Evolutionary conservation across 2,888 invertebrate species (phyloP), one percentile per base, ranked within the genome.

Genomic region (Lycia hirtaria): DNA sequence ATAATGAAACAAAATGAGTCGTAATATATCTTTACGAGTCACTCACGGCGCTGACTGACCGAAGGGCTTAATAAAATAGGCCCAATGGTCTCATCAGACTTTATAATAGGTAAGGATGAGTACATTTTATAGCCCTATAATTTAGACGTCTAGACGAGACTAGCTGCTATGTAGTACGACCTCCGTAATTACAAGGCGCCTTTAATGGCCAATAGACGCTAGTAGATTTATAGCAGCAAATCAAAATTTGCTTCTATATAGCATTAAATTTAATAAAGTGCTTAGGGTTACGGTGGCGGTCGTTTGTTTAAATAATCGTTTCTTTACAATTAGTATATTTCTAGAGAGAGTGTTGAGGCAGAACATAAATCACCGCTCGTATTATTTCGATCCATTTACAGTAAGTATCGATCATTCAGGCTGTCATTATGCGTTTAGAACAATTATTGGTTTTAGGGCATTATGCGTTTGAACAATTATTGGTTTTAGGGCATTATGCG

Each of bases 71-170:
- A 20, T 43, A 28, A 26, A 28, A 30, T 44, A 30, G 12, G 44
- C 20, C 20, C 20, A 12, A 19, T 9, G 12, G 44, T 7, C 43
- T n/a, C 30, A 19, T 44, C n/a, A 1, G n/a, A 9, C 43, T 19
- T 44, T 30, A 30, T 44, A 41, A 41, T 26, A 41, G 19, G 30
- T 30, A 14, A 44, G 19, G 7, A 6, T 30, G 30, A 14, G 44
- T 19, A 30, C 17, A 35, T 35, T 51, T 33, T 24, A 51, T 51
- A 12, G 33, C n/a, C 10, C 9, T 51, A 22, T 51, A 24, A 33
- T 43, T 51, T 17, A 26, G 33, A 22, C 24, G 33, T 51, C 51
- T 51, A 51, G 51, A 43, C 43, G 6, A 15, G 24, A 41, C 24
- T 30, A 44, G 44, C 30, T 32, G 44, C 12, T 32, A 30, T 32